Base-by-base conservation (phyloP, 2,888 invertebrate species). In the Cephonodes hylas region DNA sequence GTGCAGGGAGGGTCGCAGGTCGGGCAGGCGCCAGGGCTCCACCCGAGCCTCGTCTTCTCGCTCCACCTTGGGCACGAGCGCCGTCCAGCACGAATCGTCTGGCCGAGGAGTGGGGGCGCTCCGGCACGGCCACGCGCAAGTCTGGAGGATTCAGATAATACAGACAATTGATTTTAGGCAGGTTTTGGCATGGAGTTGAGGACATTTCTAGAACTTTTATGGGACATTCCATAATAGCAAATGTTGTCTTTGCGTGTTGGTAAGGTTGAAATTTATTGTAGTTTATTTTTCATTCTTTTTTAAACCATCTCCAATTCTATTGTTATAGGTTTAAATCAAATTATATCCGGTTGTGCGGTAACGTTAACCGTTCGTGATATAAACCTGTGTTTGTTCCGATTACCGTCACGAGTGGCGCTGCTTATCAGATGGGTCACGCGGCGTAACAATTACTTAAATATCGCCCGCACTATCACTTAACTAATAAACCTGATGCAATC, bases 1-100 rank as follows among this genome's bases (percentile, higher is more conserved):
- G 65, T 87, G 89, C 58, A 88, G 67, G 0, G 90, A 83, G 0
- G 91, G 90, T 10, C 91, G 83, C 23, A 92, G 74, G 68, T 89
- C 88, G 0, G 91, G 91, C 59, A 91, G 78, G 23, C 91, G 78
- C 91, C 91, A 91, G n/a, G 91, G 91, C 63, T 91, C 91, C 42
- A 84, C 66, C 1, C 82, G 71, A 1, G 82, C 76, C 53, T 91
- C 91, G 1, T 89, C 89, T 10, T 89, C 83, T 0, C 90, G 73
- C 65, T 91, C 92, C 53, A 89, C 80, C 67, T 89, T 91, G 25
- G 91, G 92, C 64, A 91, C 91, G 61, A 91, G 80, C 0, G 79
- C 77, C 13, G 79, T 83, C 91, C 91, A 91, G 74, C 91, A 91
- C 22, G 68, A 67, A 22, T 89, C 87, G 3, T 86, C 88, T 0